Conservation (phyloP, 2,888 invertebrate species). For the Orchesellides sinensis region DNA sequence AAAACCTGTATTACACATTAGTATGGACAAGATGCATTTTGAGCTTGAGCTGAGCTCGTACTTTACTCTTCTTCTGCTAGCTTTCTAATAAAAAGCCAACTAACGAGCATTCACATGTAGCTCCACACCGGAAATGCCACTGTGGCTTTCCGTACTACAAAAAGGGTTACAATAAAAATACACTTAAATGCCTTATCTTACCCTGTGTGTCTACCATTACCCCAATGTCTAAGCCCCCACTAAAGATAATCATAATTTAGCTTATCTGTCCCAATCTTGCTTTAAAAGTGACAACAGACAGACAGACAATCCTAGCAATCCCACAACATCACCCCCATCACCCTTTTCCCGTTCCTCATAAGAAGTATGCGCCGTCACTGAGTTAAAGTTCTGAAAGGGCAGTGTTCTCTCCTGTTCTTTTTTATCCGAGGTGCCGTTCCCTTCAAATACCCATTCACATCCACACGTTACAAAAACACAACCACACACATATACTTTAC, state of each 20-base stretch:
- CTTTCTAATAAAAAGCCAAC: too few relatives aligned
- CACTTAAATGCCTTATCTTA: too few relatives aligned
- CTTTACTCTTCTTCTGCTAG: neutral
- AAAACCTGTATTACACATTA: too few relatives aligned
- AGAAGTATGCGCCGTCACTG: conserved; percentile 33
- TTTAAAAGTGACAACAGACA: too few relatives aligned
- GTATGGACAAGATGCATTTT: neutral
- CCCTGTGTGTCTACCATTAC: too few relatives aligned
- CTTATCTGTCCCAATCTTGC: too few relatives aligned
- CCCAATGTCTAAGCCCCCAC: neutral
- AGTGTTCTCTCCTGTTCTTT: conserved; percentile 36
- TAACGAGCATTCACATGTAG: too few relatives aligned
- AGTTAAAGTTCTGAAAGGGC: conserved; percentile 22
- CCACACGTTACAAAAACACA: neutral
- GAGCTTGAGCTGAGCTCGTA: neutral
- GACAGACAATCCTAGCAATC: neutral
- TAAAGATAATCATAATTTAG: too few relatives aligned
- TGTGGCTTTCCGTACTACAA: too few relatives aligned
- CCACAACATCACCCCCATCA: neutral
- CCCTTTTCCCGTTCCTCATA: neutral
- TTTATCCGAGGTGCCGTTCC: conserved; percentile 41
- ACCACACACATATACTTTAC: neutral
- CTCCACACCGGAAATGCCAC: too few relatives aligned
- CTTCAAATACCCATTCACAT: conserved; percentile 10
- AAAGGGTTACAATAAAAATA: too few relatives aligned